Conservation (phyloP, 1,140 invertebrate species). For the Drosophila ficusphila region DNA sequence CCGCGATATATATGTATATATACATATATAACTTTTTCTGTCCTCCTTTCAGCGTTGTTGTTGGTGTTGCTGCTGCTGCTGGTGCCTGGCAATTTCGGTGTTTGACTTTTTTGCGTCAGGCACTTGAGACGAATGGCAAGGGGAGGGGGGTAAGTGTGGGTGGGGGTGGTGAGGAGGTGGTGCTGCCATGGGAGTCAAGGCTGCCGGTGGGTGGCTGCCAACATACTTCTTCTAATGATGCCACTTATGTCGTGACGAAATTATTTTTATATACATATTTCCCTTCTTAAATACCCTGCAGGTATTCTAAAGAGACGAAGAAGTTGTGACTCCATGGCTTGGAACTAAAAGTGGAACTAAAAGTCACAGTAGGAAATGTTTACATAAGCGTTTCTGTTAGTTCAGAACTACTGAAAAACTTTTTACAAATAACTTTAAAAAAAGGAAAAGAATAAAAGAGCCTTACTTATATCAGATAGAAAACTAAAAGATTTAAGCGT, state of each 20-base stretch:
- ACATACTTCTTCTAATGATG: constrained; percentile 78
- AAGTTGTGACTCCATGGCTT: neutral
- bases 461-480: too few relatives aligned
- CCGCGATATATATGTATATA: constrained; percentile 30
- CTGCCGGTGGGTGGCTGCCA: constrained; percentile 41
- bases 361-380: too few relatives aligned
- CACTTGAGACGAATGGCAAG: constrained; percentile 62
- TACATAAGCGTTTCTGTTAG: too few relatives aligned
- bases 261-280: constrained; percentile 72
- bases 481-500: too few relatives aligned
- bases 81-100: constrained; percentile 71
- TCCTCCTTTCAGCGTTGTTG: constrained; percentile 33
- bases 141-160: neutral
- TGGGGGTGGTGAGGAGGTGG: neutral
- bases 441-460: too few relatives aligned
- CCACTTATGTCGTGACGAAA: constrained; percentile 82
- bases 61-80: too few relatives aligned
- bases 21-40: constrained; percentile 23
- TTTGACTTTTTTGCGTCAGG: constrained; percentile 77
- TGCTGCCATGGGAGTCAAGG: constrained; percentile 20
- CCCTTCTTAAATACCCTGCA: constrained; percentile 49
- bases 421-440: too few relatives aligned
- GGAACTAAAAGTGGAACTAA: too few relatives aligned
- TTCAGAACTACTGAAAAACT: too few relatives aligned
- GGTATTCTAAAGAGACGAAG: neutral